Evolutionary conservation across 2,797 vertebrate species (phyloP).

Genomic region (Heterohyrax brucei): DNA sequence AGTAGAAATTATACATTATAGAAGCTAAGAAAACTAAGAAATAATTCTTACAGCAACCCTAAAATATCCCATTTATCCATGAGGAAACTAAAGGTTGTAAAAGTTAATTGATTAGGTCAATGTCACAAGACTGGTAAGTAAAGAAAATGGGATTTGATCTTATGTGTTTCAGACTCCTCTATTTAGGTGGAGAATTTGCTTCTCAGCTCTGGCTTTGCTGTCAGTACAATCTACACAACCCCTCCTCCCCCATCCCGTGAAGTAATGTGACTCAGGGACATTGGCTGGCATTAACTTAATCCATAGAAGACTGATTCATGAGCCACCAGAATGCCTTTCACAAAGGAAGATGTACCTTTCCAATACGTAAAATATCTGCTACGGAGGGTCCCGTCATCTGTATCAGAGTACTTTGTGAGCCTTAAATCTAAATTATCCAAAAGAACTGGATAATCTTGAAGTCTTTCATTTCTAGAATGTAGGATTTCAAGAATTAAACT

Average conservation of each 20-base stretch:
- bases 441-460: background rate
- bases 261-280: background rate
- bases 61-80: background rate
- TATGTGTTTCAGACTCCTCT: background rate
- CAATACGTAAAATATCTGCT: background rate
- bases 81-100: conserved; percentile 8
- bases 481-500: background rate
- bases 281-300: conserved; percentile 21
- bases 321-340: conserved; percentile 14
- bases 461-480: background rate
- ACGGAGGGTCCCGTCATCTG: background rate
- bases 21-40: conserved; percentile 5
- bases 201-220: conserved; percentile 4
- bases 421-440: background rate
- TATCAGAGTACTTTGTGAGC: background rate
- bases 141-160: conserved; percentile 13
- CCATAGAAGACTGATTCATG: background rate
- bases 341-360: conserved; percentile 6
- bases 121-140: background rate
- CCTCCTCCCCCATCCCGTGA: background rate
- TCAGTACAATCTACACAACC: background rate
- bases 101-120: background rate
- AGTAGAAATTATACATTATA: background rate
- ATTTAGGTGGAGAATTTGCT: conserved; percentile 44
- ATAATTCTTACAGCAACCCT: background rate